These are phyloP conservation scores for Colossoma macropomum DNA, from an alignment of 2,113 vertebrate genomes.

Conservation along the genomic window DNA sequence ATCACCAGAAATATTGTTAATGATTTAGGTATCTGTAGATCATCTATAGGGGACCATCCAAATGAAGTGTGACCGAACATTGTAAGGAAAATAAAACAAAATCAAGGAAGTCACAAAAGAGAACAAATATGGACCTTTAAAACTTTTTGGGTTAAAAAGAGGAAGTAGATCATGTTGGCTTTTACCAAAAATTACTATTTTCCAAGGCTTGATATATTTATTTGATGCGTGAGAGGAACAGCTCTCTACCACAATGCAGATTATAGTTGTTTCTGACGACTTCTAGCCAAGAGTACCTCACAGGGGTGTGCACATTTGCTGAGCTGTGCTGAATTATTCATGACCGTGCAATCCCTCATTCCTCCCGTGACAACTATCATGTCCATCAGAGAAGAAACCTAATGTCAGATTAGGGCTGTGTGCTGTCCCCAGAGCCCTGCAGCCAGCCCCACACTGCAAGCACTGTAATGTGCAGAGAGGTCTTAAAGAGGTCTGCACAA, in stretches of 20 bases:
- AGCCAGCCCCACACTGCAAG: background rate
- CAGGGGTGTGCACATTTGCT: slow-evolving; percentile 21
- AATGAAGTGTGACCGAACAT: too few relatives aligned
- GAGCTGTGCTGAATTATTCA: slow-evolving; percentile 62
- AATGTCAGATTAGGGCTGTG: slow-evolving; percentile 41
- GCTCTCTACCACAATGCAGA: background rate
- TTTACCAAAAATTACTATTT: background rate
- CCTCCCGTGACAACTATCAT: slow-evolving; percentile 58
- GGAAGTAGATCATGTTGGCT: too few relatives aligned
- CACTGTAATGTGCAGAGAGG: background rate
- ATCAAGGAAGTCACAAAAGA: too few relatives aligned
- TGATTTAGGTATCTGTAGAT: too few relatives aligned
- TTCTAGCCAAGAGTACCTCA: slow-evolving; percentile 15
- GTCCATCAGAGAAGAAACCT: slow-evolving; percentile 58
- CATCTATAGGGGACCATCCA: too few relatives aligned
- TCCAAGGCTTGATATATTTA: background rate
- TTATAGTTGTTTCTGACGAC: slow-evolving; percentile 24
- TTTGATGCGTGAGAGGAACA: background rate
- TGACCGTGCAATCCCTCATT: slow-evolving; percentile 49
- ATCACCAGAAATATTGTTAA: too few relatives aligned
- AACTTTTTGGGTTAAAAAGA: too few relatives aligned
- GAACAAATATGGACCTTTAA: too few relatives aligned
- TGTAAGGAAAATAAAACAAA: too few relatives aligned
- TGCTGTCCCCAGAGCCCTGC: slow-evolving; percentile 32
- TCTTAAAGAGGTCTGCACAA: background rate